Conservation (phyloP, 1,140 invertebrate genomes). For the Drosophila truncata region DNA sequence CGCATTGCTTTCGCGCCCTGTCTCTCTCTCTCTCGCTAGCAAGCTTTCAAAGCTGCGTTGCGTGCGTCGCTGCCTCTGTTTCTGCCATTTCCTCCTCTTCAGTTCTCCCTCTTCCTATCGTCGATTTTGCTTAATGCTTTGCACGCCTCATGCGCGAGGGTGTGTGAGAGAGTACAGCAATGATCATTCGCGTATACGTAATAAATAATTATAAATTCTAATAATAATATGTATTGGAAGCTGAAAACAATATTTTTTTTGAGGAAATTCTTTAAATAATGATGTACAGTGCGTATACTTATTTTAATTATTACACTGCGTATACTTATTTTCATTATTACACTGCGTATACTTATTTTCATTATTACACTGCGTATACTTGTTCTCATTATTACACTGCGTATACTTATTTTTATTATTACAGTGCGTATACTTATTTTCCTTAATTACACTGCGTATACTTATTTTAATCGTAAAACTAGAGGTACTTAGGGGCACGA, state of each 20-base stretch:
- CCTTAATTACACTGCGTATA: too few species aligned
- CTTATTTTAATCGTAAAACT: too few species aligned
- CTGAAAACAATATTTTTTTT: background rate
- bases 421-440: too few species aligned
- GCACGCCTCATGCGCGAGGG: conserved; percentile 38
- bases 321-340: too few species aligned
- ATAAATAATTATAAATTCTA: background rate
- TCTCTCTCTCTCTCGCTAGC: conserved; percentile 4
- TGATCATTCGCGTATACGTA: background rate
- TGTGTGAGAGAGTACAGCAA: background rate
- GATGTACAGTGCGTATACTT: too few species aligned
- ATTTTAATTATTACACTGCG: too few species aligned
- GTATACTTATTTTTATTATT: too few species aligned
- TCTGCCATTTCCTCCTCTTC: background rate
- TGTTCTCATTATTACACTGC: too few species aligned
- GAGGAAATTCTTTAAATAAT: background rate
- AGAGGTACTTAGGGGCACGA: too few species aligned
- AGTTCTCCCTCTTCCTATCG: conserved; percentile 9
- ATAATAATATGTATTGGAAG: background rate
- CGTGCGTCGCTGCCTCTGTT: conserved; percentile 54
- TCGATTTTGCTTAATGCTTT: conserved; percentile 66
- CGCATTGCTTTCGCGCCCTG: too few species aligned
- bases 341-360: too few species aligned
- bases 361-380: too few species aligned
- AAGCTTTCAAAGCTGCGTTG: conserved; percentile 64